phyloP scores from a whole-genome alignment of 2,888 invertebrate genomes.

The Euphydryas editha region DNA sequence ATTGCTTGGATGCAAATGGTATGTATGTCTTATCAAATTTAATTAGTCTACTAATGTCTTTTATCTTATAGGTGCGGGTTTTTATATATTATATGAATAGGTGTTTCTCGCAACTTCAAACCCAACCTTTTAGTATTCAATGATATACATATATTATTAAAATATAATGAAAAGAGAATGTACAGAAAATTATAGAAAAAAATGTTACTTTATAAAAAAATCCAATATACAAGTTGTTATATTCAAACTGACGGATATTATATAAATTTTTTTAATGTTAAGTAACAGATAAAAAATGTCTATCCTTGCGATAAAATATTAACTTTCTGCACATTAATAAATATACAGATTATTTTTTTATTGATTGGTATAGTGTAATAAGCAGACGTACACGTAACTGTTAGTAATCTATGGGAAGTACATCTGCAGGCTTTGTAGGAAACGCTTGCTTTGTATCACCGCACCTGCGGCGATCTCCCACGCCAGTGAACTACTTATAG shows the following conservation, averaged over 20 bases:
- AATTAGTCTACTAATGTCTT: background rate
- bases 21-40: background rate
- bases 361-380: background rate
- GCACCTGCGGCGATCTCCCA: slow-evolving; percentile 80
- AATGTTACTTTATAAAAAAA: too few relatives aligned
- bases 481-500: slow-evolving; percentile 57
- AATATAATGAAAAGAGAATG: too few relatives aligned
- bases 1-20: background rate
- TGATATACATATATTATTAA: background rate
- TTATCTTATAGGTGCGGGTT: background rate
- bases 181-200: too few relatives aligned
- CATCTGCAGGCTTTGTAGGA: slow-evolving; percentile 71
- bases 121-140: background rate
- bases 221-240: too few relatives aligned
- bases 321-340: too few relatives aligned
- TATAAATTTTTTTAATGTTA: too few relatives aligned
- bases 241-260: background rate
- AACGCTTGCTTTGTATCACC: slow-evolving; percentile 56
- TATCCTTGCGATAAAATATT: too few relatives aligned
- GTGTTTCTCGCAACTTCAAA: background rate
- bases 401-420: slow-evolving; percentile 55
- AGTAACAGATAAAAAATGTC: too few relatives aligned
- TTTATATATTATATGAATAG: background rate
- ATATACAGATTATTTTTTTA: background rate
- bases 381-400: slow-evolving; percentile 7